These are phyloP conservation scores for Myrmecophaga tridactyla DNA, from an alignment of 2,113 vertebrate genomes.

Conservation along the genomic window DNA sequence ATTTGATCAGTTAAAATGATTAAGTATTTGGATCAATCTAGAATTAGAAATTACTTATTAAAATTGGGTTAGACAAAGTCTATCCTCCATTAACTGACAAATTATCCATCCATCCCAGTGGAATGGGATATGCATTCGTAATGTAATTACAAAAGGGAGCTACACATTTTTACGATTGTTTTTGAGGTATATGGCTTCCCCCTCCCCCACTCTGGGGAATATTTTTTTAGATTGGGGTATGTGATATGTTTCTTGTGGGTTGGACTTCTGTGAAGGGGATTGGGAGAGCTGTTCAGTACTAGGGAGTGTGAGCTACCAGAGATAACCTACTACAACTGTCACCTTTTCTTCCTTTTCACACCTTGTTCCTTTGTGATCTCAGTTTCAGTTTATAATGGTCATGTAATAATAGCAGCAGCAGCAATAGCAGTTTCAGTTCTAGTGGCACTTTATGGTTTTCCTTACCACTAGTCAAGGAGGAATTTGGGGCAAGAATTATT, in stretches of 20 bases:
- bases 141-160: neutral
- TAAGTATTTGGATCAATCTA: neutral
- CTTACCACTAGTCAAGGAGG: neutral
- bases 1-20: neutral
- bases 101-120: neutral
- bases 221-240: neutral
- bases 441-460: neutral
- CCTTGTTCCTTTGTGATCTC: neutral
- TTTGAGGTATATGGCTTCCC: neutral
- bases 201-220: neutral
- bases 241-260: neutral
- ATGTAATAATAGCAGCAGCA: neutral
- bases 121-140: neutral
- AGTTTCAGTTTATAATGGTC: neutral
- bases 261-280: neutral
- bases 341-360: neutral
- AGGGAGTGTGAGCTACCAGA: neutral
- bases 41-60: neutral
- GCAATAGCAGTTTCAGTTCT: neutral
- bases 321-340: neutral
- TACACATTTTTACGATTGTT: neutral
- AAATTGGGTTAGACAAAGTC: neutral
- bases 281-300: neutral
- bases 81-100: neutral
- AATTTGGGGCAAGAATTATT: neutral